phyloP scores from a whole-genome alignment of 2,797 vertebrate species.

The Antrozous pallidus region DNA sequence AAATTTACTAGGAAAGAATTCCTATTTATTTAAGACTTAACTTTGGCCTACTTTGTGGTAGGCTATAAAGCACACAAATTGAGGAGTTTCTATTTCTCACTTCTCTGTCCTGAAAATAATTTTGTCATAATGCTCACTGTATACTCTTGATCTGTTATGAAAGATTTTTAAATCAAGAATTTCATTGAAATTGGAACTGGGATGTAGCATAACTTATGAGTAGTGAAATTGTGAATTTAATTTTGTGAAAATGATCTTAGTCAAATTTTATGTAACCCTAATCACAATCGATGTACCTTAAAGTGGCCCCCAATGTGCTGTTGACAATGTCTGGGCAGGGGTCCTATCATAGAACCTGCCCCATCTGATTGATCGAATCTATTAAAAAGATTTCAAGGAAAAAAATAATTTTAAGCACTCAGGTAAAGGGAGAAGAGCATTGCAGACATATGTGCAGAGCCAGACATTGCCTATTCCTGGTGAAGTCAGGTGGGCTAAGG shows the following conservation, averaged over 20 bases:
- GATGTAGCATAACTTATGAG: constrained; percentile 54
- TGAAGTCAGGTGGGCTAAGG: neutral
- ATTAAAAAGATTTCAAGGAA: constrained; percentile 73
- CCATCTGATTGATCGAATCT: constrained; percentile 60
- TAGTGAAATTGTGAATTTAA: constrained; percentile 54
- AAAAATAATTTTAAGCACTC: neutral
- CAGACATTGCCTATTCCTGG: neutral
- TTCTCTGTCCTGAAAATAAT: constrained; percentile 56
- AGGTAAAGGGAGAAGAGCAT: neutral
- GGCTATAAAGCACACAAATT: constrained; percentile 57
- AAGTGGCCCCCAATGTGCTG: constrained; percentile 47
- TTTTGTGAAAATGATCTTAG: constrained; percentile 53
- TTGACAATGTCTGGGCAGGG: constrained; percentile 54
- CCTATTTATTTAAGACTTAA: constrained; percentile 75
- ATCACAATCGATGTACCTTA: constrained; percentile 80
- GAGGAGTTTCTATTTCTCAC: constrained; percentile 34
- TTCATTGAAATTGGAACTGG: constrained; percentile 26
- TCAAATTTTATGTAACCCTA: constrained; percentile 42
- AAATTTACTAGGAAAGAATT: constrained; percentile 62
- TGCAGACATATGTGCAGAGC: neutral
- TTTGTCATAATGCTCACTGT: constrained; percentile 66
- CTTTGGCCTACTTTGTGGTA: constrained; percentile 51
- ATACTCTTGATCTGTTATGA: constrained; percentile 37
- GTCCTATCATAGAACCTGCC: constrained; percentile 54
- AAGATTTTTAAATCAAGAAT: constrained; percentile 12